Conservation (phyloP, 1,140 invertebrate genomes). For the Bombus waltoni region DNA sequence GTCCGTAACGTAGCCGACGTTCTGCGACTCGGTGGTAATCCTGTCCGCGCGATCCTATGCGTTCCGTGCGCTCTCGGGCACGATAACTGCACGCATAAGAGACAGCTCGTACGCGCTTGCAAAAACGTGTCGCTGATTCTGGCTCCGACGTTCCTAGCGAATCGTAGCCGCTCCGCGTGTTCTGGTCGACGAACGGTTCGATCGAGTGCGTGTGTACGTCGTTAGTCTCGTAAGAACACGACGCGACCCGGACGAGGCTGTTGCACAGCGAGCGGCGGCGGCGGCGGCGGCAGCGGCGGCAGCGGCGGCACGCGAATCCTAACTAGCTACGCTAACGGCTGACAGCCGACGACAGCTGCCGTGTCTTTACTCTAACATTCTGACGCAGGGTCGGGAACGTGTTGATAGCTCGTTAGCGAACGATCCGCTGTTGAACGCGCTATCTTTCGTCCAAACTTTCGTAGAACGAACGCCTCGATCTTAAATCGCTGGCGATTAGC, state of each 20-base stretch:
- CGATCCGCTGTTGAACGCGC: not conserved
- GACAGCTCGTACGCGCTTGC: not conserved
- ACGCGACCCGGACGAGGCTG: slow-evolving; percentile 5
- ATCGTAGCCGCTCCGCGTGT: not conserved
- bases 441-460: not conserved
- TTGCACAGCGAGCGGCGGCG: not conserved
- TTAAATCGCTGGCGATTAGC: slow-evolving; percentile 16
- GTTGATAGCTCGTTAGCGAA: slow-evolving; percentile 14
- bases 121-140: not conserved
- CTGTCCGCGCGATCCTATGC: too few species aligned
- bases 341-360: not conserved
- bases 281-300: not conserved
- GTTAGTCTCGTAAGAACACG: not conserved
- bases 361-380: not conserved
- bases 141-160: not conserved
- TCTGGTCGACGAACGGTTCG: not conserved
- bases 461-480: not conserved
- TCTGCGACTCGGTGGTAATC: not conserved
- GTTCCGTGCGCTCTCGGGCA: not conserved
- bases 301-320: slow-evolving; percentile 6
- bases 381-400: not conserved
- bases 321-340: slow-evolving; percentile 20
- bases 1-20: not conserved
- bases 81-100: not conserved
- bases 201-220: not conserved